Evolutionary conservation across 2,113 vertebrate species (phyloP).

Genomic region (Aramus guarauna): DNA sequence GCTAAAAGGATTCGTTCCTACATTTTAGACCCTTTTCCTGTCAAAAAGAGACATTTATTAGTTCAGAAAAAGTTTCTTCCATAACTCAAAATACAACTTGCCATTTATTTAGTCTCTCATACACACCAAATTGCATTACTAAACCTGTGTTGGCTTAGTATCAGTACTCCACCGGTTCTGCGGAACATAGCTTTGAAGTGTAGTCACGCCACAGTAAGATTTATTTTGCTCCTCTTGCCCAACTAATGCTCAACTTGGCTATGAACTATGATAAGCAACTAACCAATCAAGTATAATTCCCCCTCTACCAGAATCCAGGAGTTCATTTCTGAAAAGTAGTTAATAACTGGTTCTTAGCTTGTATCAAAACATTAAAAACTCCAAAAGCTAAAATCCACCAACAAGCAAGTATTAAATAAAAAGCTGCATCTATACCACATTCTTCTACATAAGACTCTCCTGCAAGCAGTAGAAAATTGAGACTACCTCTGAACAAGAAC

Average conservation of each 20-base stretch:
- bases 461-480: neutral
- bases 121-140: neutral
- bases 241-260: neutral
- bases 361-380: neutral
- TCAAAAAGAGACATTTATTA: neutral
- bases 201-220: neutral
- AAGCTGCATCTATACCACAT: neutral
- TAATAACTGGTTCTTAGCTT: neutral
- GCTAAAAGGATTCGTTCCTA: neutral
- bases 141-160: neutral
- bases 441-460: rapidly evolving
- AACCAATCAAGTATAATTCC: neutral
- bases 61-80: neutral
- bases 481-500: neutral
- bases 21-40: neutral
- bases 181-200: neutral
- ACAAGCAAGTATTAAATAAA: neutral
- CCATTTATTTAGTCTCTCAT: neutral
- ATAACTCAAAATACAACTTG: neutral
- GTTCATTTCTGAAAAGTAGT: neutral
- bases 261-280: neutral
- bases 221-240: neutral
- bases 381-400: neutral
- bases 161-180: neutral
- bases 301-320: neutral